These are phyloP conservation scores for Luperina nickerlii DNA, from an alignment of 2,888 invertebrate genomes.

Conservation along the genomic window DNA sequence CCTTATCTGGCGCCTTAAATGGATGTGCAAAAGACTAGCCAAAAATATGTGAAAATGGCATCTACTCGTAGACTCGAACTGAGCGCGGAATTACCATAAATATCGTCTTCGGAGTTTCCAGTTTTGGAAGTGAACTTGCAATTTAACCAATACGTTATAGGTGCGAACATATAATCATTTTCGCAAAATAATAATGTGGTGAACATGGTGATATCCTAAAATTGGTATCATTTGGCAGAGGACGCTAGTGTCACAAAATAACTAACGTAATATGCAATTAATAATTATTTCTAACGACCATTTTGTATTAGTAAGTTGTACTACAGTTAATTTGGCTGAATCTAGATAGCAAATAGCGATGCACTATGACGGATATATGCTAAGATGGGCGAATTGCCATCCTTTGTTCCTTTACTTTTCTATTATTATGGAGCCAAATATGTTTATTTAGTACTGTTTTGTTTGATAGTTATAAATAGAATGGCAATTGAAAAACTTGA, in stretches of 20 bases:
- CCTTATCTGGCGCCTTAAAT: not conserved
- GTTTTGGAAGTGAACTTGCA: not conserved
- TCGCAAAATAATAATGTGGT: not conserved
- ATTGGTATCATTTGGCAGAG: not conserved
- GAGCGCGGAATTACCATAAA: not conserved
- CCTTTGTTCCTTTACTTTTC: conserved; percentile 22
- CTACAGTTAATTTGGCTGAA: conserved; percentile 53
- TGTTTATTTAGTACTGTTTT: not conserved
- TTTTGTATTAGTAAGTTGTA: not conserved
- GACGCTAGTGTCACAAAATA: not conserved
- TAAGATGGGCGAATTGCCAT: conserved; percentile 52
- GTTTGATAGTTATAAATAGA: conserved; percentile 1
- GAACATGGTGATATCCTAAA: not conserved
- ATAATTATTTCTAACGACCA: not conserved
- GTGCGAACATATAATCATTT: not conserved
- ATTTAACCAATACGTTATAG: not conserved
- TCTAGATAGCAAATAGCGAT: conserved; percentile 50
- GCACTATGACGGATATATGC: conserved; percentile 34
- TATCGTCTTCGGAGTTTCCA: not conserved
- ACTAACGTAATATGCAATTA: not conserved
- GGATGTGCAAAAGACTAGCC: not conserved
- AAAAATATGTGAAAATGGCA: not conserved
- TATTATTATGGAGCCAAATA: conserved; percentile 25
- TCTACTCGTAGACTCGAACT: not conserved
- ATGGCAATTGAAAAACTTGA: not conserved